Conservation (phyloP, 2,888 invertebrate species). For the Doris montereyensis region DNA sequence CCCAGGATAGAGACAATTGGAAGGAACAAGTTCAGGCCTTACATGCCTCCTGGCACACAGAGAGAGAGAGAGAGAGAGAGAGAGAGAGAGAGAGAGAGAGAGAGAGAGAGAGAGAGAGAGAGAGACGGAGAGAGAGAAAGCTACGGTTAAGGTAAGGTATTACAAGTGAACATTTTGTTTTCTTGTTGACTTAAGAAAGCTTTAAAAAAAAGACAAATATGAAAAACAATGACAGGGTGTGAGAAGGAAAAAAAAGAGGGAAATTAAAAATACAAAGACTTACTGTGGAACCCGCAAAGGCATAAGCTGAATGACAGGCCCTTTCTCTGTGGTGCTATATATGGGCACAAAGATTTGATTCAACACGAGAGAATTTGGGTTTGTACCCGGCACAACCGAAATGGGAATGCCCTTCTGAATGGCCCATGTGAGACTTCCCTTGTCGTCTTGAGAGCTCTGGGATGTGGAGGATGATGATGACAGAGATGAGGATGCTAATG, state of each 20-base stretch:
- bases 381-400: conserved; percentile 36
- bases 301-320: conserved; percentile 49
- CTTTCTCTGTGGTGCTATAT: conserved; percentile 47
- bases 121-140: neutral
- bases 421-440: conserved; percentile 42
- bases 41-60: neutral
- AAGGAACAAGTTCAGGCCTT: neutral
- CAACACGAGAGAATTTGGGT: conserved; percentile 42
- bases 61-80: neutral
- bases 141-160: neutral
- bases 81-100: neutral
- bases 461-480: neutral
- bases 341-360: conserved; percentile 51
- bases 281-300: conserved; percentile 35
- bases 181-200: neutral
- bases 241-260: neutral
- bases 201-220: too few species aligned
- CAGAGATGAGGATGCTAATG: too few species aligned
- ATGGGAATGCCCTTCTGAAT: conserved; percentile 45
- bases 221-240: too few species aligned
- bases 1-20: too few species aligned
- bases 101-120: conserved; percentile 8
- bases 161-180: neutral
- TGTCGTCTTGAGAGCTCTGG: conserved; percentile 13
- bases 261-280: neutral